Conservation (phyloP, 2,888 invertebrate genomes). For the Xestobium rufovillosum region DNA sequence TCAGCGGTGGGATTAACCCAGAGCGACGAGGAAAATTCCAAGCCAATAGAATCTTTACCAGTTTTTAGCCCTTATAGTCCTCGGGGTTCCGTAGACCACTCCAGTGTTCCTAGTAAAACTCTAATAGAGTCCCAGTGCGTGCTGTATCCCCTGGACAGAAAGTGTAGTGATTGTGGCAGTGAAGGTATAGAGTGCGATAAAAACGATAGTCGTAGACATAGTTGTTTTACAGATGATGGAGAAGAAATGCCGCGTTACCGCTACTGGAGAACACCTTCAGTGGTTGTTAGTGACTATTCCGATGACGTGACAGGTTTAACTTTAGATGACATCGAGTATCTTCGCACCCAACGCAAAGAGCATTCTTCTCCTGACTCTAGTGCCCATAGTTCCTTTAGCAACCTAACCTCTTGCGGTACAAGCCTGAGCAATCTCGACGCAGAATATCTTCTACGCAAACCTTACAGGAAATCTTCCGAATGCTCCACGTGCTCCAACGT, state of each 20-base stretch:
- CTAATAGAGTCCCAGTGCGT: conserved; percentile 52
- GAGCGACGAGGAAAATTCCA: conserved; percentile 48
- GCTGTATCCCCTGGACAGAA: conserved; percentile 44
- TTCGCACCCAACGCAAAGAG: conserved; percentile 43
- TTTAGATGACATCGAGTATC: conserved; percentile 54
- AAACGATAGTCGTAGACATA: conserved; percentile 42
- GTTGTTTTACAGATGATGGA: conserved; percentile 45
- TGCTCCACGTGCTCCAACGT: conserved; percentile 69
- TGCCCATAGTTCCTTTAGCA: conserved; percentile 52
- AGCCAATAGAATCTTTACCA: conserved; percentile 6
- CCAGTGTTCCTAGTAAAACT: conserved; percentile 43
- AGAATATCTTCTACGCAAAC: conserved; percentile 48
- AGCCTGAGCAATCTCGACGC: conserved; percentile 49
- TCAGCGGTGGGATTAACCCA: conserved; percentile 47
- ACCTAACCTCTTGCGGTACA: conserved; percentile 51
- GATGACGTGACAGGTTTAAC: conserved; percentile 58
- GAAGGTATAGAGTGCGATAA: conserved; percentile 25
- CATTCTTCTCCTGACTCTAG: conserved; percentile 49
- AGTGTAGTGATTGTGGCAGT: conserved; percentile 45
- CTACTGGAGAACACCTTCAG: conserved; percentile 75
- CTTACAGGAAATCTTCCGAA: conserved; percentile 61
- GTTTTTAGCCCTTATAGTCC: conserved; percentile 34
- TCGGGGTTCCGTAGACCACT: conserved; percentile 38
- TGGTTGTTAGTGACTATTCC: conserved; percentile 81
- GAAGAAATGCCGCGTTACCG: conserved; percentile 44